Base-by-base conservation (phyloP, 1,140 invertebrate genomes). In the Lucilia cuprina region DNA sequence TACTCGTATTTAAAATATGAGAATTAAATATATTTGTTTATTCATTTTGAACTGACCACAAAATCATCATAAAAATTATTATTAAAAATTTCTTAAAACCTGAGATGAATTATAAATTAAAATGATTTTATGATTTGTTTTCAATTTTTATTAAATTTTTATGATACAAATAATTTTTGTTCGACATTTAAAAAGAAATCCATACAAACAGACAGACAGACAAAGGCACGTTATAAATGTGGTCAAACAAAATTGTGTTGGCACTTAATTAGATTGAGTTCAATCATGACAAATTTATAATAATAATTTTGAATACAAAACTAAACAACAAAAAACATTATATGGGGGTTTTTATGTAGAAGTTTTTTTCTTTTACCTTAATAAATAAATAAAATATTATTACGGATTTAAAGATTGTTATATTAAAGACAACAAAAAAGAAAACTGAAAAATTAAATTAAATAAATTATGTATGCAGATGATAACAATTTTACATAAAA, bases 401-500 rank as follows among this genome's bases (percentile, higher is more conserved):
- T 60, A 17, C 55, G 12, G n/a, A n/a, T n/a, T 60, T 60, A 60
- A 12, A 70, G 65, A 9, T 21, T 70, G 65, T 21, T 21, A 70
- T 60, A 60, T 60, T 17, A 5, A 60, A n/a, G 50, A 60, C 1
- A 60, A 60, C 55, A 17, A 14, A 2, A 4, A 17, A 17, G 14
- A 7, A n/a, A 60, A 60, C 14, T n/a, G 5, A 21, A 70, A 25
- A 70, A 21, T 25, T 70, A 70, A 60, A 60, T 60, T 17, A 60
- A 60, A 17, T 80, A 80, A 80, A 80, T 80, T 80, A 80, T 80
- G 77, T 80, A 80, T 80, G 77, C 77, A 50, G 13, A 50, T 49
- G 77, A 80, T 80, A 80, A 50, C 77, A 80, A 25, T 80, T 80
- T 80, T 80, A 80, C 77, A 49, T 80, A 80, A 80, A 80, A 80